Evolutionary conservation across 2,888 invertebrate species (phyloP).

Genomic region (Philonicus albiceps): DNA sequence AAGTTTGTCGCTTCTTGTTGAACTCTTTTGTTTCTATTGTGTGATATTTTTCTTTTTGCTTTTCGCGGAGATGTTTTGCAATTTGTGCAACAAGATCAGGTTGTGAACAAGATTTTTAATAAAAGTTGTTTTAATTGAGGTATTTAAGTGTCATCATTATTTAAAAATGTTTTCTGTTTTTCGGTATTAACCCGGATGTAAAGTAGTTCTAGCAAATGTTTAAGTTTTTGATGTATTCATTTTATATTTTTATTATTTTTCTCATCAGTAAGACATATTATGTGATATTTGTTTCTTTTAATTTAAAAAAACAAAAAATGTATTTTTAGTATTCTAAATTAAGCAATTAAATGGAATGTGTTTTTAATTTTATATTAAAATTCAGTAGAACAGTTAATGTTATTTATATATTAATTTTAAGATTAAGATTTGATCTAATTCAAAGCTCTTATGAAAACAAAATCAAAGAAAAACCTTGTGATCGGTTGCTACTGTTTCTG

Average conservation of each 20-base stretch:
- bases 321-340: background rate
- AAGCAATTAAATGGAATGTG: background rate
- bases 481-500: background rate
- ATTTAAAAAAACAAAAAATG: too few species aligned
- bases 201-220: background rate
- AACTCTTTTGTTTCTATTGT: conserved; percentile 16
- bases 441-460: background rate
- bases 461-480: background rate
- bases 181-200: background rate
- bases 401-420: background rate
- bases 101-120: background rate
- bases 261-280: background rate
- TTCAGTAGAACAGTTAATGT: background rate
- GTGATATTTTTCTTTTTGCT: background rate
- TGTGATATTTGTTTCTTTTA: background rate
- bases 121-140: background rate
- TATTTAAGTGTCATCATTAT: background rate
- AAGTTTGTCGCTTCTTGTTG: conserved; percentile 2
- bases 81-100: background rate
- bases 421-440: background rate
- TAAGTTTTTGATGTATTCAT: background rate
- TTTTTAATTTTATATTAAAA: background rate
- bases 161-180: background rate
- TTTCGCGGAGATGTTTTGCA: background rate
- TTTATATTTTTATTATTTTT: background rate